A percentile compares a stretch with the other conserved stretches of the same genome.
phyloP scores from a whole-genome alignment of 64 coral and sea anemone genomes.

The Orbicella faveolata region DNA sequence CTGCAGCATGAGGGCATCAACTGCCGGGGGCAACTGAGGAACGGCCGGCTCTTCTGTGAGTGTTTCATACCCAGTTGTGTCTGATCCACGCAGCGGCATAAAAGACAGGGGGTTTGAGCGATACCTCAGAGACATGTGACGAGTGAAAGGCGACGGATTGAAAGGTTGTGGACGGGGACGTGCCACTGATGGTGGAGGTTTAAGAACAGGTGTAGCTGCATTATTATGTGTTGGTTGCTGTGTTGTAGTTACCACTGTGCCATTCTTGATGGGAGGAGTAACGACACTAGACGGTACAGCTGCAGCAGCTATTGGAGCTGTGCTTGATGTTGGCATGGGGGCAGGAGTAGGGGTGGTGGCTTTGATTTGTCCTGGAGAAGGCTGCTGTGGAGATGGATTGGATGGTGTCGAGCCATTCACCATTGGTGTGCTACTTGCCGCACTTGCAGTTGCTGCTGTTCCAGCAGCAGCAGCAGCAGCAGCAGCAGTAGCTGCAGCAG shows the following conservation, averaged over 20 bases:
- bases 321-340: conserved; percentile 2
- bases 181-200: conserved; percentile 72
- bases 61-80: conserved; percentile 77
- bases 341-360: conserved; percentile 15
- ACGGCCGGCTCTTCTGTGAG: conserved; percentile 79
- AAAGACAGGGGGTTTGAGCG: conserved; percentile 90
- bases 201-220: conserved; percentile 54
- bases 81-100: conserved; percentile 66
- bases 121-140: conserved; percentile 95
- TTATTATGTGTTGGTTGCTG: conserved; percentile 34
- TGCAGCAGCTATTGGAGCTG: conserved; percentile 15
- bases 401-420: conserved; percentile 22
- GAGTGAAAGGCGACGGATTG: conserved; percentile 89
- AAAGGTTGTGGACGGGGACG: conserved; percentile 84
- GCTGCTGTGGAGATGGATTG: conserved; percentile 37
- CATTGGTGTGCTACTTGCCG: background rate
- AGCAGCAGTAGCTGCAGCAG: background rate
- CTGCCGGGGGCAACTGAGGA: conserved; percentile 73
- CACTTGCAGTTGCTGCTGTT: background rate
- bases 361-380: conserved; percentile 21
- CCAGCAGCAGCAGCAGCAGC: conserved; percentile 1
- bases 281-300: conserved; percentile 10
- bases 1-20: conserved; percentile 56
- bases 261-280: conserved; percentile 26
- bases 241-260: conserved; percentile 28